Base-by-base conservation (phyloP, 2,888 invertebrate genomes). In the Ichneumon xanthorius region DNA sequence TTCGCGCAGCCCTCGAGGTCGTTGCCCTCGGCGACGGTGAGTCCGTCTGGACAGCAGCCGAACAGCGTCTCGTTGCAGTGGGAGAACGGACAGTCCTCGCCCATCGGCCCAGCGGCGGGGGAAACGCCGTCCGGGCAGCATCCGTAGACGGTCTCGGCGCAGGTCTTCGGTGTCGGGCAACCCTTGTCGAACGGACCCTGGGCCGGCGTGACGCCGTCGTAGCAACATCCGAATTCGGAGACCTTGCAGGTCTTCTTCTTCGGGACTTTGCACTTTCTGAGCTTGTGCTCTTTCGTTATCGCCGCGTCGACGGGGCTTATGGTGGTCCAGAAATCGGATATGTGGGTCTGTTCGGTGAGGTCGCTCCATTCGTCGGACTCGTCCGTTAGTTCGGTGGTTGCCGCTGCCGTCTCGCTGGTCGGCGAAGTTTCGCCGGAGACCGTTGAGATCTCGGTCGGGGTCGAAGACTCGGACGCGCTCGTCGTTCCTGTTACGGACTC, bases 61-160 rank as follows among this genome's bases (percentile, higher is more conserved):
- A 97, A 98, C 7, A 98, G 94, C 0, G 97, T 97, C 90, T 97
- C 96, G 0, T 95, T 95, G 91, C 98, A 98, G 11, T 95, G 95
- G 0, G 96, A 95, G 55, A 95, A 94, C 0, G 98, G 97, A 92
- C 99, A 99, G 2, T 97, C 98, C 90, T 96, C 94, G 84, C 95
- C 93, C 16, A 96, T 95, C 0, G 96, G 95, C 11, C 98, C 98
- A 79, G 94, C 93, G 0, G 97, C 97, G 2, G 97, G 96, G 0
- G 98, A 97, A 0, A 98, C 96, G 0, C 96, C 97, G 92, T 98
- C 98, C 14, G 96, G 95, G 91, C 98, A 98, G 92, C 98, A 98
- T 0, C 97, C 97, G 89, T 95, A 96, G 89, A 95, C 95, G 0
- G 97, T 96, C 77, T 97, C 97, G 48, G 96, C 95, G 90, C 98